These are phyloP conservation scores for Galagoides demidoff DNA, from an alignment of 2,797 vertebrate species.

Conservation along the genomic window DNA sequence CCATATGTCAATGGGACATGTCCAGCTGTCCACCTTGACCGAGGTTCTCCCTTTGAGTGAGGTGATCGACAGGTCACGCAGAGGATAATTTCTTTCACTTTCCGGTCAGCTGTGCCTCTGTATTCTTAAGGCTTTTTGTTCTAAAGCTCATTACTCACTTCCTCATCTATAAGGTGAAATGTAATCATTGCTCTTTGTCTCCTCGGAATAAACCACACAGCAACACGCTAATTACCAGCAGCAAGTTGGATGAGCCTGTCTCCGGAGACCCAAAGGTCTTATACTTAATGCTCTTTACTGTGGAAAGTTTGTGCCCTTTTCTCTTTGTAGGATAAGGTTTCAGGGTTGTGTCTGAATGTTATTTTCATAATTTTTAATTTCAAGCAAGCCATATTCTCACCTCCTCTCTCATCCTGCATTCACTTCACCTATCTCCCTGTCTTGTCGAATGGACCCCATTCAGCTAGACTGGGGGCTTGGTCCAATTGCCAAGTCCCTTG, in stretches of 20 bases:
- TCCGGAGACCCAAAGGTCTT: neutral
- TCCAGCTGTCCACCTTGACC: neutral
- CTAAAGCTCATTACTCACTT: neutral
- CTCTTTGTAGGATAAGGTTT: neutral
- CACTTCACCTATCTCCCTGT: neutral
- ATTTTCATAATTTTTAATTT: neutral
- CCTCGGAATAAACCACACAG: neutral
- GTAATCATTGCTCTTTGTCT: slow-evolving; percentile 6
- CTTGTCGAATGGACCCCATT: neutral
- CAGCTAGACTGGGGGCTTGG: neutral
- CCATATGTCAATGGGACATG: neutral
- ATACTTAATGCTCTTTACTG: neutral
- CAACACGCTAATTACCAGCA: neutral
- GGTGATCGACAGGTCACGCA: neutral
- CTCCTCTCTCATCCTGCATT: neutral
- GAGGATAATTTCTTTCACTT: neutral
- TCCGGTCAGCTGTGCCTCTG: neutral
- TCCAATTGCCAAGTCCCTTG: neutral
- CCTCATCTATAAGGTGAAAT: neutral
- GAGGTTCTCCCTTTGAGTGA: neutral
- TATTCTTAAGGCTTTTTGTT: neutral
- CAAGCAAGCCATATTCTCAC: neutral
- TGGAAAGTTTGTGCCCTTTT: neutral
- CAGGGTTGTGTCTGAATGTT: neutral
- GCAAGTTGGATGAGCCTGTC: neutral